Evolutionary conservation across 2,888 invertebrate species (phyloP).

Genomic region (Mechanitis mazaeus): DNA sequence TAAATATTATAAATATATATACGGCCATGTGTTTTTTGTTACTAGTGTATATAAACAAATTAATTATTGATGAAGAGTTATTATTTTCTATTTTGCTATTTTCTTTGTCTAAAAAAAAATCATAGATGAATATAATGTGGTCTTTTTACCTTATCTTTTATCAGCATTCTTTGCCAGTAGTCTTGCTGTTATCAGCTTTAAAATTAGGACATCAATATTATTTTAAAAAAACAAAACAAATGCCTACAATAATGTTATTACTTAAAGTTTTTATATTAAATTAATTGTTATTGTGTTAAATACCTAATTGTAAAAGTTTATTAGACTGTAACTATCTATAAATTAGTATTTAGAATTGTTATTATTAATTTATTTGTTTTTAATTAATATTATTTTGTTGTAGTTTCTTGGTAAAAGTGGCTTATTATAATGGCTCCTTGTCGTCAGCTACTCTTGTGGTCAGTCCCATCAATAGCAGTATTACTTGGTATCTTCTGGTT

Average conservation of each 20-base stretch:
- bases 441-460: conserved; percentile 86
- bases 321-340: too few species aligned
- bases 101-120: not conserved
- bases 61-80: not conserved
- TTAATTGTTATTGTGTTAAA: conserved; percentile 4
- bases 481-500: conserved; percentile 89
- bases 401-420: conserved; percentile 81
- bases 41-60: conserved; percentile 5
- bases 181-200: conserved; percentile 17
- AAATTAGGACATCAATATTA: conserved; percentile 15
- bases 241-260: not conserved
- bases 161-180: conserved; percentile 11
- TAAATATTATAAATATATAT: not conserved
- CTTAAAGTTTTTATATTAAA: conserved; percentile 3
- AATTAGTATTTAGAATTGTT: too few species aligned
- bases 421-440: conserved; percentile 85
- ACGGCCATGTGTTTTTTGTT: conserved; percentile 3
- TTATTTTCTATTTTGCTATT: not conserved
- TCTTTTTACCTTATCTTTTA: conserved; percentile 17
- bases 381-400: conserved; percentile 46
- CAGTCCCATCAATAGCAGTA: conserved; percentile 86
- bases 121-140: not conserved
- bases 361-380: not conserved
- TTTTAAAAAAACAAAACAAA: not conserved
- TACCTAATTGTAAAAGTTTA: too few species aligned